A percentile compares a stretch with the other conserved stretches of the same genome.
These are phyloP conservation scores for Anas platyrhynchos DNA, from an alignment of 2,113 vertebrate genomes.

Conservation along the genomic window DNA sequence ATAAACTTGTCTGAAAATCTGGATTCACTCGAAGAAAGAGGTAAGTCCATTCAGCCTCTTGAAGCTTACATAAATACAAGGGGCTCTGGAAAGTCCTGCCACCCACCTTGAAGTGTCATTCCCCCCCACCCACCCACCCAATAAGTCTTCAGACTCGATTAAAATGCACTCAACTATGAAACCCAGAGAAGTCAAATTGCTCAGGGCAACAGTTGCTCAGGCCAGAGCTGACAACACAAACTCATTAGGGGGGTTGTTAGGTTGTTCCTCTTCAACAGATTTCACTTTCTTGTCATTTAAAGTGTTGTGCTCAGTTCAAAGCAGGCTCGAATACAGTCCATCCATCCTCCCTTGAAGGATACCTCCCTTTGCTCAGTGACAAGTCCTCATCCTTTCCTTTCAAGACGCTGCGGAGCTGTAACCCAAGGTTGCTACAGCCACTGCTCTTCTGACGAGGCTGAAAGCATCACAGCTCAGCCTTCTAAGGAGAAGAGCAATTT, in stretches of 20 bases:
- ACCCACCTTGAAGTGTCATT: slow-evolving; percentile 28
- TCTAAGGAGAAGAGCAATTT: background rate
- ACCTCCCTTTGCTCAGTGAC: background rate
- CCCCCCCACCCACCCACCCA: background rate
- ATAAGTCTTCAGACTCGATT: slow-evolving; percentile 32
- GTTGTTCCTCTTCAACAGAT: slow-evolving; percentile 82
- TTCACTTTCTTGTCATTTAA: background rate
- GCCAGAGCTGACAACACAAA: slow-evolving; percentile 82
- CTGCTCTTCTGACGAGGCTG: background rate
- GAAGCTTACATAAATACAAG: slow-evolving; percentile 31
- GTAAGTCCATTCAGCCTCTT: slow-evolving; percentile 30
- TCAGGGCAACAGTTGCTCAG: slow-evolving; percentile 78
- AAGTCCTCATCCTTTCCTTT: background rate
- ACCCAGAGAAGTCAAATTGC: slow-evolving; percentile 77
- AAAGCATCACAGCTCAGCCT: background rate
- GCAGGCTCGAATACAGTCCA: background rate
- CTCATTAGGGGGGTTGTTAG: slow-evolving; percentile 78
- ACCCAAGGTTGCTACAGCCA: slow-evolving; percentile 7
- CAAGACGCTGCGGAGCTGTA: background rate
- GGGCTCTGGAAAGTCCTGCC: slow-evolving; percentile 35
- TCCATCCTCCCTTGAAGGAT: slow-evolving; percentile 5
- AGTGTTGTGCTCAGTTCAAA: slow-evolving; percentile 9
- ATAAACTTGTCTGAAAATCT: slow-evolving; percentile 7
- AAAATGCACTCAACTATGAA: slow-evolving; percentile 83
- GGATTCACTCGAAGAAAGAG: slow-evolving; percentile 25